Conservation (phyloP, 2,797 vertebrate genomes). For the Pantherophis alleghaniensis region DNA sequence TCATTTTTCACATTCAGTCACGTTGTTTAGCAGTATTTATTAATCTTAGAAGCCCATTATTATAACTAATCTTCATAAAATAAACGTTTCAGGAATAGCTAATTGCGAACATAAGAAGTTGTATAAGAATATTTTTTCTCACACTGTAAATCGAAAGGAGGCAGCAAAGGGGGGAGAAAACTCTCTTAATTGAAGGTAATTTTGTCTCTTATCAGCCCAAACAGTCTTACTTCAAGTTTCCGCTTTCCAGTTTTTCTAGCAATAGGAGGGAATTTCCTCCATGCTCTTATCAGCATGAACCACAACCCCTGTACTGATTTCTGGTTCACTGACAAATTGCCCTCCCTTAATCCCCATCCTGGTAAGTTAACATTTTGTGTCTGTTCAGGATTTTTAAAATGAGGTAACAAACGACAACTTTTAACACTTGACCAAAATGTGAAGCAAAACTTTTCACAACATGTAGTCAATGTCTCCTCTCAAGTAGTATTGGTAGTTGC, state of each 20-base stretch:
- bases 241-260: conserved; percentile 68
- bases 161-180: fast-evolving
- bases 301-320: conserved; percentile 69
- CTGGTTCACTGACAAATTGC: conserved; percentile 62
- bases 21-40: conserved; percentile 20
- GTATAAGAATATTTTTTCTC: conserved; percentile 54
- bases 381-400: conserved; percentile 37
- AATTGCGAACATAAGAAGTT: conserved; percentile 42
- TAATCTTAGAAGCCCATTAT: conserved; percentile 59
- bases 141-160: conserved; percentile 44
- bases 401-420: conserved; percentile 21
- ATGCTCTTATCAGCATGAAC: conserved; percentile 74
- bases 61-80: conserved; percentile 28
- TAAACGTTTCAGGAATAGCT: conserved; percentile 24
- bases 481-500: neutral
- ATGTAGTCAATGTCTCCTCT: neutral
- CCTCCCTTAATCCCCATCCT: conserved; percentile 52
- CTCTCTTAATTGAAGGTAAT: conserved; percentile 48
- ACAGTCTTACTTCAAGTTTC: conserved; percentile 70
- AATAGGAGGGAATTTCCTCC: conserved; percentile 79
- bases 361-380: conserved; percentile 43
- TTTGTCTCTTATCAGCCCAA: conserved; percentile 71
- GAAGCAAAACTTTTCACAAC: neutral
- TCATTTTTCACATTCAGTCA: conserved; percentile 47
- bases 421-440: conserved; percentile 24